Percentiles rank a stretch among this genome's conserved stretches.
phyloP scores from a whole-genome alignment of 2,888 invertebrate genomes.

The Brenthis ino region DNA sequence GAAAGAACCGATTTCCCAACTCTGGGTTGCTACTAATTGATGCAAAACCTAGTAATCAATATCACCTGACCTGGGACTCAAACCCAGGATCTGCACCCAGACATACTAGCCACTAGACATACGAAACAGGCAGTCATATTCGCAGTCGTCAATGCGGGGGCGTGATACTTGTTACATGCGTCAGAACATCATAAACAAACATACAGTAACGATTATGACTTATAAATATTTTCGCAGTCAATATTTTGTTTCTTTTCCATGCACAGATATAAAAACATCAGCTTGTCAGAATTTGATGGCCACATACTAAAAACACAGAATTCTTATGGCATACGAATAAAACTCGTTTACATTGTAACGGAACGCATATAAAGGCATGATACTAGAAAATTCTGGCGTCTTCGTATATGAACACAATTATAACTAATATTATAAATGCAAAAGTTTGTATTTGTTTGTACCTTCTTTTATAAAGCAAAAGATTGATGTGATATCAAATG shows the following conservation, averaged over 20 bases:
- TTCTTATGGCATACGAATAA: slow-evolving; percentile 1
- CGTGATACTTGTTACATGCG: slow-evolving; percentile 45
- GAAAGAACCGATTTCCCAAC: too few relatives aligned
- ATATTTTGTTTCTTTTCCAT: slow-evolving; percentile 42
- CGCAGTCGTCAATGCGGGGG: background rate
- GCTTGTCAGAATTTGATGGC: slow-evolving; percentile 36
- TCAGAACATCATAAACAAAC: slow-evolving; percentile 43
- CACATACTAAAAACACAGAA: slow-evolving; percentile 33
- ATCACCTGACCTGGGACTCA: too few relatives aligned
- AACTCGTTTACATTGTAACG: slow-evolving; percentile 5
- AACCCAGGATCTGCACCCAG: background rate
- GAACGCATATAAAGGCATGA: too few relatives aligned
- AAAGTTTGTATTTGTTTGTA: background rate
- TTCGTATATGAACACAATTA: too few relatives aligned
- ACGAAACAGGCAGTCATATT: background rate
- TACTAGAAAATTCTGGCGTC: too few relatives aligned
- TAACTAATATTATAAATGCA: background rate
- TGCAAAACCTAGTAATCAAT: too few relatives aligned
- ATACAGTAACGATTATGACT: slow-evolving; percentile 28
- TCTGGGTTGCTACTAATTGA: too few relatives aligned
- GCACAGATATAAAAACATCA: slow-evolving; percentile 27
- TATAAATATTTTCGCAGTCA: slow-evolving; percentile 39
- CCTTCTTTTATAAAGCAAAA: too few relatives aligned
- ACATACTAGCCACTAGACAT: background rate
- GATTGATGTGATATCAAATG: too few relatives aligned